Conservation (phyloP, 2,888 invertebrate species). For the Drosophila nigricruria region DNA sequence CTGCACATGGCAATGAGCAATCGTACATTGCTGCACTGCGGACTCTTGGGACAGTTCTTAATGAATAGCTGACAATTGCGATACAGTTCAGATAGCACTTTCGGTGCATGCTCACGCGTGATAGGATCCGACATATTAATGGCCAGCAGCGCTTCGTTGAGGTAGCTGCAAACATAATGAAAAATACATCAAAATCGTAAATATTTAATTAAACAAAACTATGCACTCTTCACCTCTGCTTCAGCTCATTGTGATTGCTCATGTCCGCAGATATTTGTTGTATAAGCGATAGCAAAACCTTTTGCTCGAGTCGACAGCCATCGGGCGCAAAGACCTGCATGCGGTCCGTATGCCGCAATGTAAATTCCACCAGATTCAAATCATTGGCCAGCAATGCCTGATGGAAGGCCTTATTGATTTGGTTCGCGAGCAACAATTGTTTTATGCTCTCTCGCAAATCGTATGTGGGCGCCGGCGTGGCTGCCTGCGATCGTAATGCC, state of each 20-base stretch:
- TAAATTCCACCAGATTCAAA: conserved; percentile 93
- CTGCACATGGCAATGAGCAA: conserved; percentile 78
- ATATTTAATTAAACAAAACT: neutral
- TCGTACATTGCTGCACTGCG: conserved; percentile 86
- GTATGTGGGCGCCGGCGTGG: conserved; percentile 90
- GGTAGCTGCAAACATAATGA: conserved; percentile 87
- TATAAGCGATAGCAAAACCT: conserved; percentile 95
- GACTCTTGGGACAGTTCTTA: conserved; percentile 88
- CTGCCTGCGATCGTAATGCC: conserved; percentile 89
- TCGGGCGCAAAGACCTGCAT: conserved; percentile 90
- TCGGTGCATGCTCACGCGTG: conserved; percentile 93
- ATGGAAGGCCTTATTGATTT: conserved; percentile 95
- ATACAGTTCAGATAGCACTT: conserved; percentile 91
- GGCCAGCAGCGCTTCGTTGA: conserved; percentile 94
- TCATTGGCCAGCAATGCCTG: conserved; percentile 95
- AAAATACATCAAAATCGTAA: neutral
- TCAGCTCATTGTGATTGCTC: conserved; percentile 92
- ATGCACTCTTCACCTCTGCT: conserved; percentile 88
- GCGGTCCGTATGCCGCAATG: conserved; percentile 94
- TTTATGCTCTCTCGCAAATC: conserved; percentile 89
- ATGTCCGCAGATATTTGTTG: conserved; percentile 97
- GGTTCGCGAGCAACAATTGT: conserved; percentile 89
- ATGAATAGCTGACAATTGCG: conserved; percentile 91
- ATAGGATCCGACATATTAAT: conserved; percentile 91
- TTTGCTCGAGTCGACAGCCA: conserved; percentile 91